Conservation (phyloP, 2,113 vertebrate species). For the Pseudorasbora parva region DNA sequence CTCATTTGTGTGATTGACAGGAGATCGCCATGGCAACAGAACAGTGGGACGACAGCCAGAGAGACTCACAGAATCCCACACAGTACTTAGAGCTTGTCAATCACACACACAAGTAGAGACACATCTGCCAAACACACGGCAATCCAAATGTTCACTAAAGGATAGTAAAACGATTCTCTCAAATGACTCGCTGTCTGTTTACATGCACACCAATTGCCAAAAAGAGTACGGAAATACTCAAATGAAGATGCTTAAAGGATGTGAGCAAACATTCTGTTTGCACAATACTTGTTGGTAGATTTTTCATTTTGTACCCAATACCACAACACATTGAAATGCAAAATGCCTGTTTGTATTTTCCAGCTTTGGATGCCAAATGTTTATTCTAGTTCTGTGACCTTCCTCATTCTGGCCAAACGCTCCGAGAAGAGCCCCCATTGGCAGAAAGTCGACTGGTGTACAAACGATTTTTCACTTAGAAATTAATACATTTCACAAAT, state of each 20-base stretch:
- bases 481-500: too few species aligned
- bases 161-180: slow-evolving; percentile 39
- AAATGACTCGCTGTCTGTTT: slow-evolving; percentile 31
- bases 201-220: background rate
- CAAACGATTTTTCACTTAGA: too few species aligned
- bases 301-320: background rate
- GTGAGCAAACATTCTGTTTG: background rate
- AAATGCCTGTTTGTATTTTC: background rate
- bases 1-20: slow-evolving; percentile 58
- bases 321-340: background rate
- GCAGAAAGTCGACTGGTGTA: background rate
- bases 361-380: background rate
- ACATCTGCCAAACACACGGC: slow-evolving; percentile 43
- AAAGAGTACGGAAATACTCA: background rate
- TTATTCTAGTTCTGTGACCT: background rate
- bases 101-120: background rate
- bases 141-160: slow-evolving; percentile 48
- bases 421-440: background rate
- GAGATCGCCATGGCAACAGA: slow-evolving; percentile 32
- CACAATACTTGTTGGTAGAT: background rate
- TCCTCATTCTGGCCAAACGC: background rate
- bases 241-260: background rate
- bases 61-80: slow-evolving; percentile 36
- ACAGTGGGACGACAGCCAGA: slow-evolving; percentile 31
- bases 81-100: slow-evolving; percentile 49